These are phyloP conservation scores for Leptinotarsa texana DNA, from an alignment of 1,140 invertebrate species.

Conservation along the genomic window DNA sequence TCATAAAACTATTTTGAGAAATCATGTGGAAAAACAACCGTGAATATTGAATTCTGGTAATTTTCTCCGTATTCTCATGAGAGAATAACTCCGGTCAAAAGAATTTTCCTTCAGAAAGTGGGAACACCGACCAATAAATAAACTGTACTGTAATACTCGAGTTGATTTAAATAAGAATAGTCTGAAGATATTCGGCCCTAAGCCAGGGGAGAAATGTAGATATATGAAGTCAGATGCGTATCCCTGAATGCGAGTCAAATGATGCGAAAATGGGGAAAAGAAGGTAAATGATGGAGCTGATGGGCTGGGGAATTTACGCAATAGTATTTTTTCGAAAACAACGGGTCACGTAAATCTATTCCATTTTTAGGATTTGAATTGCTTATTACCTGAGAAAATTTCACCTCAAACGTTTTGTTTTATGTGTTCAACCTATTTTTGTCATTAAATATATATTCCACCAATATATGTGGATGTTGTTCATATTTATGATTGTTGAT, in stretches of 20 bases:
- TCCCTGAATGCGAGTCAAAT: neutral
- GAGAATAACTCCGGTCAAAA: too few relatives aligned
- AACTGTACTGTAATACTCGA: neutral
- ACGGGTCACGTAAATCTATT: neutral
- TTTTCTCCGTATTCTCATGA: too few relatives aligned
- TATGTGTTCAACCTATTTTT: neutral
- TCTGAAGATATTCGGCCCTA: neutral
- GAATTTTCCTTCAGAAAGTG: too few relatives aligned
- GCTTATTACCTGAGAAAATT: neutral
- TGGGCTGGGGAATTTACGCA: neutral
- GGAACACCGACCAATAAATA: neutral
- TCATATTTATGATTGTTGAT: too few relatives aligned
- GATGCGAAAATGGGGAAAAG: conserved; percentile 5
- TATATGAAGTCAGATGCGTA: conserved; percentile 1
- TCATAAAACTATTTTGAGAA: too few relatives aligned
- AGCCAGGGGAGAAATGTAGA: neutral
- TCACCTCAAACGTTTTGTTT: neutral
- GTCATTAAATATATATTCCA: too few relatives aligned
- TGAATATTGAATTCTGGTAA: too few relatives aligned
- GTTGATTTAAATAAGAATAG: neutral
- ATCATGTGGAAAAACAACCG: too few relatives aligned
- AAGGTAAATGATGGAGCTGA: conserved; percentile 2
- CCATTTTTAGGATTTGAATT: neutral
- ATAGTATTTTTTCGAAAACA: neutral
- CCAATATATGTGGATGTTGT: too few relatives aligned